Base-by-base conservation (phyloP, 2,797 vertebrate genomes). In the Cossypha heuglini region DNA sequence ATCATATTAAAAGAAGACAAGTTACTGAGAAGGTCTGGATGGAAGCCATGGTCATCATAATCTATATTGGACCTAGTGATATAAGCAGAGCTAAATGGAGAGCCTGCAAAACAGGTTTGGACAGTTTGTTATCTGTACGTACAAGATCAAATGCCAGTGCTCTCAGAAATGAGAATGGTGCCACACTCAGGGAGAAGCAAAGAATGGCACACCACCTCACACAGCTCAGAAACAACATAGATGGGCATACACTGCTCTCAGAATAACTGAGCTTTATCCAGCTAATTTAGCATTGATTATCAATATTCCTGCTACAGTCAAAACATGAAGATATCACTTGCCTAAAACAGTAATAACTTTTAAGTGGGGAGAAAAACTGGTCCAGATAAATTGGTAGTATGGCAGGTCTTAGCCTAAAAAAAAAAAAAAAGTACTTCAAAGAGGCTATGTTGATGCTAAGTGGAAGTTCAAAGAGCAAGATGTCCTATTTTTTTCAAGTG, bases 11-110 rank as follows among this genome's bases (percentile, higher is more conserved):
- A 96, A 82, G 63, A 68, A 4, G 46, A 52, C 42, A 87, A 87
- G 93, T 58, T 90, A 89, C 72, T 94, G 87, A 94, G 94, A 94
- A 88, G 84, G 82, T 74, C 84, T 96, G 97, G 90, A 96, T 68
- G 40, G 71, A 86, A 95, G 86, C 93, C 88, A 95, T 7, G 31
- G 45, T 54, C 90, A 96, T 92, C 86, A 96, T 73, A 54, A 59
- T 80, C 93, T 89, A 94, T 95, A 94, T 78, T 55, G 72, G 86
- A 96, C 49, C 19, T 64, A 74, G 26, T 94, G 92, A 92, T 81
- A 67, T 67, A 93, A 96, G 82, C 81, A 91, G 86, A 95, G 92
- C 59, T 88, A 90, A 96, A 77, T 57, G 63, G 48, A 95, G 73
- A 76, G 69, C 51, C 69, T 87, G 40, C 75, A 82, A 81, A 90